Percentiles rank a stretch among this genome's conserved stretches.
Evolutionary conservation across 92 coral and sea anemone genomes (phyloP).

Genomic region (Epizoanthus illoricatus): DNA sequence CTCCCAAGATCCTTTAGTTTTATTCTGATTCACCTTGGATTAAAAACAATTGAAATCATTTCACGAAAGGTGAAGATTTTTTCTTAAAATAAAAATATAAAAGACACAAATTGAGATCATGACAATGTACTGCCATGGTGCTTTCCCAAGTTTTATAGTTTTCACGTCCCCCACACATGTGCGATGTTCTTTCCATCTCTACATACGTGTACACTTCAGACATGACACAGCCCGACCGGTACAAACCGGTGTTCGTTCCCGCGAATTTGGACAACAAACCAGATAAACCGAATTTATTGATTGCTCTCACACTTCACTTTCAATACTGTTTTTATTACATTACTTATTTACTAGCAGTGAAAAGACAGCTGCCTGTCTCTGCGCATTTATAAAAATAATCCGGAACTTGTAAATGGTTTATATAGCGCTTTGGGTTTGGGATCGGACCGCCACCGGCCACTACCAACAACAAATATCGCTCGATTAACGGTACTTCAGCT

Average conservation of each 20-base stretch:
- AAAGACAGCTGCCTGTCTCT: neutral
- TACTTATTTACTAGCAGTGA: neutral
- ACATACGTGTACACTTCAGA: too few species aligned
- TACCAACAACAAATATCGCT: neutral
- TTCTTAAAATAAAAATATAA: too few species aligned
- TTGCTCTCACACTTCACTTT: neutral
- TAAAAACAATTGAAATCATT: too few species aligned
- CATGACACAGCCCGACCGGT: neutral
- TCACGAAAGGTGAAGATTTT: too few species aligned
- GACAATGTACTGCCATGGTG: too few species aligned
- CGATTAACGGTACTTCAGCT: neutral
- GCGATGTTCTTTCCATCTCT: too few species aligned
- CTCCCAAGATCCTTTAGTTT: too few species aligned
- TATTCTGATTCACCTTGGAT: too few species aligned
- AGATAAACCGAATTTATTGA: neutral
- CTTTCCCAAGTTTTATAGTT: too few species aligned
- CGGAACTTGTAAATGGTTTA: neutral
- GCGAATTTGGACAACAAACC: neutral
- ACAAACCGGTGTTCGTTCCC: conserved; percentile 20
- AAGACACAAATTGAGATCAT: too few species aligned
- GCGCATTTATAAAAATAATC: neutral
- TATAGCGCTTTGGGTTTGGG: neutral
- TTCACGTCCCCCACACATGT: too few species aligned
- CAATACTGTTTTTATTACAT: neutral
- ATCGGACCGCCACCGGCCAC: neutral